Percentiles rank a stretch among this genome's conserved stretches.
Evolutionary conservation across 2,797 vertebrate species (phyloP).

Genomic region (Rhinatrema bivittatum): DNA sequence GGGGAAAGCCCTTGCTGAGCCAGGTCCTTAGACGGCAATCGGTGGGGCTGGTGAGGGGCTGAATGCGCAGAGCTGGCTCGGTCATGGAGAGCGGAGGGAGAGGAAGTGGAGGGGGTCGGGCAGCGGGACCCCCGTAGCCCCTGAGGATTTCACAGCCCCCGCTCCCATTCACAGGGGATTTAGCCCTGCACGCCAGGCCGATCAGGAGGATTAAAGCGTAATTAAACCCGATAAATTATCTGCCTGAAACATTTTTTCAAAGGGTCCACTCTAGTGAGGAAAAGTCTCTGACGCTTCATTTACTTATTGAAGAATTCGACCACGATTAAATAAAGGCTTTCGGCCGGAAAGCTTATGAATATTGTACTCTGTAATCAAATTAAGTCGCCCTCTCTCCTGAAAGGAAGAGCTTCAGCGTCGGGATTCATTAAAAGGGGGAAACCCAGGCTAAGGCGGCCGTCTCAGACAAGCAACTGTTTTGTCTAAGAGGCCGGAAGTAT

Average conservation of each 20-base stretch:
- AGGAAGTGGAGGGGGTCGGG: no score
- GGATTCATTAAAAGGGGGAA: conserved; percentile 14
- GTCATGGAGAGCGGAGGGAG: no score
- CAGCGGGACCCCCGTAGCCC: conserved; percentile 30
- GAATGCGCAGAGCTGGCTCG: no score
- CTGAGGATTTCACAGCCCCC: conserved; percentile 49
- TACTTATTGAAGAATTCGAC: conserved; percentile 30
- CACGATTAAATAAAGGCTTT: conserved; percentile 12
- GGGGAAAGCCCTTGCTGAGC: no score
- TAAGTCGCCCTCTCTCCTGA: conserved; percentile 13
- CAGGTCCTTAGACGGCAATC: no score
- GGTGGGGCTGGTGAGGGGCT: no score
- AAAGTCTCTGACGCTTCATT: conserved; percentile 55
- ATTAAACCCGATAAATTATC: conserved; percentile 77
- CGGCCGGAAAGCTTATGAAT: conserved; percentile 14
- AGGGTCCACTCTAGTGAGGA: conserved; percentile 58
- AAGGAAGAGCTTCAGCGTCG: neutral
- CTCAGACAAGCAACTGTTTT: conserved; percentile 15
- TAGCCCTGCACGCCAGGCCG: conserved; percentile 72
- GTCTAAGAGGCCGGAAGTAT: conserved; percentile 17
- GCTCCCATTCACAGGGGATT: conserved; percentile 71
- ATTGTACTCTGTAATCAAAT: conserved; percentile 23
- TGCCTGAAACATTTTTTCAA: conserved; percentile 55
- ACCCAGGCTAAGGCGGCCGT: conserved; percentile 12
- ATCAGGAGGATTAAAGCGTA: conserved; percentile 83